phyloP scores from a whole-genome alignment of 2,113 vertebrate species.

The Taxidea taxus region DNA sequence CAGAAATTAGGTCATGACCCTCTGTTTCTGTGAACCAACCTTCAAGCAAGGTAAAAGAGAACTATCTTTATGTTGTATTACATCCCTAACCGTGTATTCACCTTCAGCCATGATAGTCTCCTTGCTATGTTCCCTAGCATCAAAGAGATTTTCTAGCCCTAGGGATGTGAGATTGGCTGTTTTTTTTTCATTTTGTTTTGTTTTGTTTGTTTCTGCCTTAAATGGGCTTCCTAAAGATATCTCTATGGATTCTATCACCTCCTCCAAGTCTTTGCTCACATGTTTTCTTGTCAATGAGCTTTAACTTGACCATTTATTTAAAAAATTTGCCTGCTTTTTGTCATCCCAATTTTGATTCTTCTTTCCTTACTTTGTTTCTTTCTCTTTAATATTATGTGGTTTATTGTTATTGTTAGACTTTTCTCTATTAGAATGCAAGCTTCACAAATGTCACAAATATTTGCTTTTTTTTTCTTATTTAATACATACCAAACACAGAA shows the following conservation, averaged over 20 bases:
- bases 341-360: neutral
- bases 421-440: neutral
- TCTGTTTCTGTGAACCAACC: neutral
- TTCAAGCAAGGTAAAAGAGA: neutral
- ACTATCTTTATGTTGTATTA: neutral
- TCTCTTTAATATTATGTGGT: neutral
- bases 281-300: neutral
- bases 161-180: neutral
- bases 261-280: neutral
- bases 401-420: neutral
- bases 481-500: neutral
- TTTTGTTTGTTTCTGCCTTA: neutral
- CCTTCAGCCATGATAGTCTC: neutral
- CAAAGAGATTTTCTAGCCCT: neutral
- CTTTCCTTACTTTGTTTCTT: neutral
- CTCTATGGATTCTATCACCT: neutral
- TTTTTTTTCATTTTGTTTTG: neutral
- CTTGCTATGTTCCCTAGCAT: neutral
- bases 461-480: neutral
- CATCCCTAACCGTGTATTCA: accelerated
- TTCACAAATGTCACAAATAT: neutral
- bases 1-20: neutral
- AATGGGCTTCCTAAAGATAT: neutral
- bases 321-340: neutral
- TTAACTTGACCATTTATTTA: neutral